Evolutionary conservation across 2,797 vertebrate genomes (phyloP), one percentile per base, ranked within the genome.

Genomic region (Crossoptilon crossoptilon): DNA sequence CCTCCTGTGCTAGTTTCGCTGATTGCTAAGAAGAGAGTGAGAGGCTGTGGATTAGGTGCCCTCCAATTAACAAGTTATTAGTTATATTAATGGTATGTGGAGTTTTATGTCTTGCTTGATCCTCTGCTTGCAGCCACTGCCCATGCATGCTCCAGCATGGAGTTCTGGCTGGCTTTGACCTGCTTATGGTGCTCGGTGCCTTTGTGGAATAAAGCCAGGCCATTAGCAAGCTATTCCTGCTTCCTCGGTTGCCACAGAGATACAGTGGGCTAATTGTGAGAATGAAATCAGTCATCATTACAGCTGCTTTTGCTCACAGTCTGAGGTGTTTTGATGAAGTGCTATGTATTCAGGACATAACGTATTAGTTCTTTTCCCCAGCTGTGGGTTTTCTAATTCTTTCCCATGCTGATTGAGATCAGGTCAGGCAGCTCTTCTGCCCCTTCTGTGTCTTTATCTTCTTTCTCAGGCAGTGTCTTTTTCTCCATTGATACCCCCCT

Each of bases 61-160:
- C 16, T 68, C 43, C 7, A 44, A 27, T 89, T 58, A 37, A 29
- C 18, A 13, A 16, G 23, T 60, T 29, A 14, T 58, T 46, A 24
- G 43, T 73, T 53, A 16, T 33, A 7, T 58, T 90, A 24, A 58
- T 5, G 14, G 41, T 37, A 51, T 0, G 7, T 8, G 10, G 60
- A 33, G 35, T n/a, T 1, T 2, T 7, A 2, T 0, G 17, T 27
- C n/a, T 29, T 3, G 1, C 33, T 70, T 14, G 6, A 14, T 1
- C 3, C 49, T 26, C 41, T 3, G 26, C 55, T 64, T 17, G 2
- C 11, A 48, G 48, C n/a, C 7, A 4, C 8, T 27, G 68, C 46
- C 18, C 26, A 1, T 4, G 3, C 3, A 1, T 69, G 49, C 29
- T 10, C 21, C 48, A 51, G 62, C 21, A 26, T 18, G 29, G 56